phyloP scores from a whole-genome alignment of 2,888 invertebrate genomes.

The Megastigmus dorsalis region DNA sequence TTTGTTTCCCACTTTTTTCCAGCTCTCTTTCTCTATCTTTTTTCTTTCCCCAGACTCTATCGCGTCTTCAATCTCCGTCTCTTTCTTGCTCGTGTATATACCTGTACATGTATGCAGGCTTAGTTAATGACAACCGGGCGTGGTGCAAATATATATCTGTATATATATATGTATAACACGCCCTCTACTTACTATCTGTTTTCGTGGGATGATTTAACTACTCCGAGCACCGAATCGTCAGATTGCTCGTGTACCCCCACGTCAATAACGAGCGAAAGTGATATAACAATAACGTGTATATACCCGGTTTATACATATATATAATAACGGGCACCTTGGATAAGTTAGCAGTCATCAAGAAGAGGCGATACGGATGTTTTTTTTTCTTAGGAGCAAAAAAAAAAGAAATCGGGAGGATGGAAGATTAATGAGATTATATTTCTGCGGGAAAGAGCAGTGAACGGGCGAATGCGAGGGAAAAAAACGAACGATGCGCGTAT shows the following conservation, averaged over 20 bases:
- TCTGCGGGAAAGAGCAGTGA: background rate
- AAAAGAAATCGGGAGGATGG: background rate
- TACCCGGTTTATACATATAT: slow-evolving; percentile 23
- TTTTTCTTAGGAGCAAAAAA: slow-evolving; percentile 4
- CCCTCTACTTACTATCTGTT: slow-evolving; percentile 19
- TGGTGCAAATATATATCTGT: slow-evolving; percentile 32
- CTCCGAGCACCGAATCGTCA: slow-evolving; percentile 24
- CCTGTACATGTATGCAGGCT: too few relatives aligned
- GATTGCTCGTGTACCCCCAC: background rate
- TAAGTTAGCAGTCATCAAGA: background rate
- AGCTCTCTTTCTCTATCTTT: too few relatives aligned
- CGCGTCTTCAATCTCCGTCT: too few relatives aligned
- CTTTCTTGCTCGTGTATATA: too few relatives aligned
- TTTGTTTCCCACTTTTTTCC: too few relatives aligned
- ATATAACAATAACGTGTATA: slow-evolving; percentile 42
- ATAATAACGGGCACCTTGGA: slow-evolving; percentile 34
- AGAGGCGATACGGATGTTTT: slow-evolving; percentile 14
- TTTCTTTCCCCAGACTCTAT: too few relatives aligned
- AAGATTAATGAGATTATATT: slow-evolving; percentile 46
- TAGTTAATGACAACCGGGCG: slow-evolving; percentile 45
- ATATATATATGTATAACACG: background rate
- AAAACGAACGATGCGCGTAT: background rate
- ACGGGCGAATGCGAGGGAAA: too few relatives aligned
- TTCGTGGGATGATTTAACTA: slow-evolving; percentile 38
- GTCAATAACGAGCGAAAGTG: slow-evolving; percentile 31